These are phyloP conservation scores for Tethya wilhelma DNA, from an alignment of 37 sponge, comb jelly and placozoan species.

Conservation along the genomic window DNA sequence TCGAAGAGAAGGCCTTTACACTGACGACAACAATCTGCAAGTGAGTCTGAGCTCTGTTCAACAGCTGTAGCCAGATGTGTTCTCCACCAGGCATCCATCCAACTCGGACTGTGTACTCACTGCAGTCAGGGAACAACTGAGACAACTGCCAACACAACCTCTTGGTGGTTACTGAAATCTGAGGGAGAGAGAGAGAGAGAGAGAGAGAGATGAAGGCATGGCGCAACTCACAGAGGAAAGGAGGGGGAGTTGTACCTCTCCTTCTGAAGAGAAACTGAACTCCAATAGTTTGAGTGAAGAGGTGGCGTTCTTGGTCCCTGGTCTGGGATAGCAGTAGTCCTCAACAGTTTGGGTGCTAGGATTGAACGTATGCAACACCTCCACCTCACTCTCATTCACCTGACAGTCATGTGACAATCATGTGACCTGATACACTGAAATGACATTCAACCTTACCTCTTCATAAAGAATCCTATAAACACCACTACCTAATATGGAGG, in stretches of 20 bases:
- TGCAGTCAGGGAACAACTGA: constrained; percentile 25
- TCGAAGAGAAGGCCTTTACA: constrained; percentile 18
- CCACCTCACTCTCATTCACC: constrained; percentile 61
- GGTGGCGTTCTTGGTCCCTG: constrained; percentile 44
- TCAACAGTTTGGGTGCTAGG: constrained; percentile 43
- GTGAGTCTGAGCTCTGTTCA: constrained; percentile 57
- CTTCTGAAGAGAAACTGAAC: constrained; percentile 7
- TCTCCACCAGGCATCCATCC: constrained; percentile 77
- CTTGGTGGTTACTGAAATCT: neutral
- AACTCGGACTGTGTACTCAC: constrained; percentile 58
- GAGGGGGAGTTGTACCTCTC: neutral
- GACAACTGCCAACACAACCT: neutral
- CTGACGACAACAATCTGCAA: constrained; percentile 49
- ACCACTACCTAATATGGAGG: neutral
- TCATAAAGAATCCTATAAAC: constrained; percentile 67
- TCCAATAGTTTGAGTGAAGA: constrained; percentile 29
- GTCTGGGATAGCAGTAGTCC: constrained; percentile 54
- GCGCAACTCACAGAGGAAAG: neutral
- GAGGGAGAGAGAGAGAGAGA: neutral
- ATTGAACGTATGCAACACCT: constrained; percentile 55
- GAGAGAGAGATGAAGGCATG: neutral
- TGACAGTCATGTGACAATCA: constrained; percentile 22
- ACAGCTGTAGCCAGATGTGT: constrained; percentile 63
- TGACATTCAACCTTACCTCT: constrained; percentile 28
- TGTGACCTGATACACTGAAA: neutral